Base-by-base conservation (phyloP, 1,140 invertebrate genomes). In the Cyclargus thomasi region DNA sequence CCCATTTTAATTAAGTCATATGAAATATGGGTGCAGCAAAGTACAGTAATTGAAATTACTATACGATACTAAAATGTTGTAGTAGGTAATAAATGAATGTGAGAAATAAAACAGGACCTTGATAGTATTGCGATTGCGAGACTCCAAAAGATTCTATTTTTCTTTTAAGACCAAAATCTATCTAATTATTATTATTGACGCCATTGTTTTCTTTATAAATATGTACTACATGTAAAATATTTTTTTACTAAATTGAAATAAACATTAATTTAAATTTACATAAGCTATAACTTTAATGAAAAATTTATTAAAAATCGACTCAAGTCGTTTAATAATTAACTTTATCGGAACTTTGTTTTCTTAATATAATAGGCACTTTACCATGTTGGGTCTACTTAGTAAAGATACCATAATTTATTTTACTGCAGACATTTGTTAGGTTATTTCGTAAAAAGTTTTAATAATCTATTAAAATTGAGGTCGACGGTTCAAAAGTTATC, bases 1-100 rank as follows among this genome's bases (percentile, higher is more conserved):
- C 55, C 55, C 55, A 59, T 11, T 59, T 59, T 20, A 20, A 22
- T 47, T 47, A 16, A 47, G 39, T 47, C 39, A 47, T 47, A 47
- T 47, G 39, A 47, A 47, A 47, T 47, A 47, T 47, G 39, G 39
- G 39, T 11, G 39, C 39, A 47, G 39, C 39, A 47, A 16, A 14
- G 29, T 8, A 29, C 5, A 47, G 3, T 16, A 16, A 47, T 14
- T 8, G 39, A 47, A 47, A 14, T 47, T 47, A 47, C 14, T 47
- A 16, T 11, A 47, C 14, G 8, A 47, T 16, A 16, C 39, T 29
- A 0, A 39, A 47, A 14, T 3, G 3, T 8, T 14, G 39, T 47
- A 14, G 10, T 11, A 47, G 39, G 10, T 47, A 4, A 29, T 29
- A 7, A 29, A 47, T 47, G 14, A 2, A 47, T 14, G 14, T 11